A percentile compares a stretch with the other conserved stretches of the same genome.
These are phyloP conservation scores for Protula sp. DNA, from an alignment of 2,888 invertebrate genomes.

Conservation along the genomic window DNA sequence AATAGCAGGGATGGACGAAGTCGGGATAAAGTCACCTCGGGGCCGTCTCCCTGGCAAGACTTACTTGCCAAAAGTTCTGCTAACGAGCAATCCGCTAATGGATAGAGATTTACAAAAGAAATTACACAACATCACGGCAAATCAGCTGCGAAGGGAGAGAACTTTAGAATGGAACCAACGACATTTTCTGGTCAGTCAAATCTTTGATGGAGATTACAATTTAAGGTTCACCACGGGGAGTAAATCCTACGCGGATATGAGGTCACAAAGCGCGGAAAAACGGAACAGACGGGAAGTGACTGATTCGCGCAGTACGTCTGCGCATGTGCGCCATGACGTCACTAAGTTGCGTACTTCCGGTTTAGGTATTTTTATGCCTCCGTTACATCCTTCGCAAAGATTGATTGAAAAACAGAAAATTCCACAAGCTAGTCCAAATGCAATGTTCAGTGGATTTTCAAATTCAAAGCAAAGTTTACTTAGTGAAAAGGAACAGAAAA, in stretches of 20 bases:
- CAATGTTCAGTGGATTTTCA: neutral
- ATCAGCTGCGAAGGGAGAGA: slow-evolving; percentile 5
- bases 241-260: neutral
- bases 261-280: too few species aligned
- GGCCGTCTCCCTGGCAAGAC: slow-evolving; percentile 12
- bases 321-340: neutral
- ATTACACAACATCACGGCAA: slow-evolving; percentile 5
- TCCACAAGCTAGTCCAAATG: too few species aligned
- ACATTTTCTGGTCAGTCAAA: slow-evolving; percentile 16
- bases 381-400: neutral
- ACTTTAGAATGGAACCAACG: slow-evolving; percentile 15
- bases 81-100: slow-evolving; percentile 15
- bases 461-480: neutral
- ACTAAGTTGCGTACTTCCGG: neutral
- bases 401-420: neutral
- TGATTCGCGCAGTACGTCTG: neutral
- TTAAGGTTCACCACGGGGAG: slow-evolving; percentile 9
- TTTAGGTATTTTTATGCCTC: neutral
- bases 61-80: slow-evolving; percentile 11
- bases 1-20: neutral
- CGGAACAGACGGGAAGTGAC: neutral
- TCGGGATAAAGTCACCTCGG: neutral
- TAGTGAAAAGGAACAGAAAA: neutral
- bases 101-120: slow-evolving; percentile 14
- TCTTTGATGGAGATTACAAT: slow-evolving; percentile 11